These are phyloP conservation scores for Agrenia bidenticulata DNA, from an alignment of 2,888 invertebrate genomes.

Conservation along the genomic window DNA sequence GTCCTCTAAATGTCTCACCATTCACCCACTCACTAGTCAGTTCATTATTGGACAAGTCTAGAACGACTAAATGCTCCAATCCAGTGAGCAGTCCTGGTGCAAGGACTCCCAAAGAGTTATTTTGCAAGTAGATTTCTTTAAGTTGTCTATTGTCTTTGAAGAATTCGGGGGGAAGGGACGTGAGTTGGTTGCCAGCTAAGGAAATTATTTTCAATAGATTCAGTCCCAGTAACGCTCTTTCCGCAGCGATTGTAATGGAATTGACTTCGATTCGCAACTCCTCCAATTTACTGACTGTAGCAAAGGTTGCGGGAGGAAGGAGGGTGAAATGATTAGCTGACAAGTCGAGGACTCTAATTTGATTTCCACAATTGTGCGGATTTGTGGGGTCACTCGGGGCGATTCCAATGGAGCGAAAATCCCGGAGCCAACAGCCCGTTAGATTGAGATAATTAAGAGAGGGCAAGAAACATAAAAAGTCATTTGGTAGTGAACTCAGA, in stretches of 20 bases:
- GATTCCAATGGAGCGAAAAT: constrained; percentile 72
- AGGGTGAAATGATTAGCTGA: constrained; percentile 77
- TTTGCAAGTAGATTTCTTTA: constrained; percentile 77
- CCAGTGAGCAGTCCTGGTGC: constrained; percentile 78
- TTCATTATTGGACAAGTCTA: constrained; percentile 77
- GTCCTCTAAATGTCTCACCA: constrained; percentile 70
- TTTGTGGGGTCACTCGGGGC: constrained; percentile 56
- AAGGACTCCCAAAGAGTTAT: constrained; percentile 77
- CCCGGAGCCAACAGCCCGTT: constrained; percentile 75
- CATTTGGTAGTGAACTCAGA: constrained; percentile 76
- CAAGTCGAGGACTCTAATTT: constrained; percentile 70
- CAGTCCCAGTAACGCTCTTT: constrained; percentile 75
- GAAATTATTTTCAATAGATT: constrained; percentile 71
- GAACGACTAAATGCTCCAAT: constrained; percentile 70
- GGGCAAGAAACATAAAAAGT: constrained; percentile 72
- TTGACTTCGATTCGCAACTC: constrained; percentile 76
- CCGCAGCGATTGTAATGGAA: constrained; percentile 72
- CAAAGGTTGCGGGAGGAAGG: constrained; percentile 70
- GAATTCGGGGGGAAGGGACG: constrained; percentile 76
- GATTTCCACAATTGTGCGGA: constrained; percentile 66
- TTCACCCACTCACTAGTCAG: constrained; percentile 80
- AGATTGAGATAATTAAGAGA: constrained; percentile 75
- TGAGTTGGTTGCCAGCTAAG: constrained; percentile 77
- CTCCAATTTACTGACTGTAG: constrained; percentile 69
- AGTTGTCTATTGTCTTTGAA: constrained; percentile 76